Evolutionary conservation across 1,140 invertebrate genomes (phyloP).

Genomic region (Lordiphosa mommai): DNA sequence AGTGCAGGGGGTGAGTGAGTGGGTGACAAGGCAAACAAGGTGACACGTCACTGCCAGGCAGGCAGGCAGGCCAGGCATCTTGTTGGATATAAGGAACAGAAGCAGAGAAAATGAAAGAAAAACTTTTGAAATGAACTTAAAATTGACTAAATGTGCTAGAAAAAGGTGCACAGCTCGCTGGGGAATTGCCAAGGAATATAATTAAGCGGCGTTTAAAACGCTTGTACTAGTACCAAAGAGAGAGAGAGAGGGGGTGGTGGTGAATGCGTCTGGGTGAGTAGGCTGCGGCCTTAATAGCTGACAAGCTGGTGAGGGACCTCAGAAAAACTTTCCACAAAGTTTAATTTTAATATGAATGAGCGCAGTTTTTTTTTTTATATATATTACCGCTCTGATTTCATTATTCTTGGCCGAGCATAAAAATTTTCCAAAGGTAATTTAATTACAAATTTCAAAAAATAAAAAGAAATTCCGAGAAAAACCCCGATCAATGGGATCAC

Average conservation of each 20-base stretch:
- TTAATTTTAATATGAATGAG: constrained; percentile 74
- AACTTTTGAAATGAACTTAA: constrained; percentile 73
- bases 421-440: neutral
- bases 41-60: constrained; percentile 42
- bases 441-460: neutral
- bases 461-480: too few relatives aligned
- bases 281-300: constrained; percentile 27
- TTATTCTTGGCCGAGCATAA: neutral
- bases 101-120: constrained; percentile 22
- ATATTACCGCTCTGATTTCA: neutral
- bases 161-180: constrained; percentile 52
- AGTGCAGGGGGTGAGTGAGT: constrained; percentile 9
- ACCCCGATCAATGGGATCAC: too few relatives aligned
- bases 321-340: constrained; percentile 63
- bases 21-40: constrained; percentile 21
- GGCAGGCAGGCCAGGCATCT: too few relatives aligned
- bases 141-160: constrained; percentile 74
- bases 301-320: constrained; percentile 12
- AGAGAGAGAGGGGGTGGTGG: constrained; percentile 8
- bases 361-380: constrained; percentile 4
- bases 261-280: constrained; percentile 13
- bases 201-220: constrained; percentile 76
- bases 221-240: constrained; percentile 40
- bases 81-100: constrained; percentile 4
- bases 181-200: constrained; percentile 58